Percentiles rank a stretch among this genome's conserved stretches.
Conservation (phyloP, 2,888 invertebrate species). For the Pristionchus mayeri region DNA sequence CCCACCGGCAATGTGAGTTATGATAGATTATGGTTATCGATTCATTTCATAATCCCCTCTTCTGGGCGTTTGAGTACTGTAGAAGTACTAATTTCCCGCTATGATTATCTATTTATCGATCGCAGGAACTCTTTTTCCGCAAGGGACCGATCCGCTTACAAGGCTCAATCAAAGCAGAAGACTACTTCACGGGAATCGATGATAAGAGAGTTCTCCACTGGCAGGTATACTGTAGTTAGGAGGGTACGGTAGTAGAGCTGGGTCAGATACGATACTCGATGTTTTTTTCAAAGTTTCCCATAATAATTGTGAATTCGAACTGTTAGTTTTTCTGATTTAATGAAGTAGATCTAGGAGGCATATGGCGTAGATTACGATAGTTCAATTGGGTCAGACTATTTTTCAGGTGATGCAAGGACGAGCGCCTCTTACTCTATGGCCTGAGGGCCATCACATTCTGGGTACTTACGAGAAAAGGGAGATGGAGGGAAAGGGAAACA, state of each 20-base stretch:
- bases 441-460: not conserved
- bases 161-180: not conserved
- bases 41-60: no score
- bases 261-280: no score
- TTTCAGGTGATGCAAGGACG: slow-evolving; percentile 7
- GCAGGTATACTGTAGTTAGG: not conserved
- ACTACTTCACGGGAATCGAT: not conserved
- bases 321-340: no score
- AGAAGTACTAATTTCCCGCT: no score
- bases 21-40: no score
- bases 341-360: no score
- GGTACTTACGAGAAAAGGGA: not conserved
- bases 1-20: not conserved
- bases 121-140: slow-evolving; percentile 21
- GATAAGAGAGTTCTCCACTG: slow-evolving; percentile 12
- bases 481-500: not conserved
- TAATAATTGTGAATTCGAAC: no score
- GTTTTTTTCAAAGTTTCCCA: no score
- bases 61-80: no score
- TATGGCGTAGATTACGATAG: not conserved
- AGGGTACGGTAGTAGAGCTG: no score
- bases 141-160: not conserved
- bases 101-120: not conserved
- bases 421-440: not conserved
- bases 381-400: not conserved